Evolutionary conservation across 2,113 vertebrate genomes (phyloP).

Genomic region (Anhinga anhinga): DNA sequence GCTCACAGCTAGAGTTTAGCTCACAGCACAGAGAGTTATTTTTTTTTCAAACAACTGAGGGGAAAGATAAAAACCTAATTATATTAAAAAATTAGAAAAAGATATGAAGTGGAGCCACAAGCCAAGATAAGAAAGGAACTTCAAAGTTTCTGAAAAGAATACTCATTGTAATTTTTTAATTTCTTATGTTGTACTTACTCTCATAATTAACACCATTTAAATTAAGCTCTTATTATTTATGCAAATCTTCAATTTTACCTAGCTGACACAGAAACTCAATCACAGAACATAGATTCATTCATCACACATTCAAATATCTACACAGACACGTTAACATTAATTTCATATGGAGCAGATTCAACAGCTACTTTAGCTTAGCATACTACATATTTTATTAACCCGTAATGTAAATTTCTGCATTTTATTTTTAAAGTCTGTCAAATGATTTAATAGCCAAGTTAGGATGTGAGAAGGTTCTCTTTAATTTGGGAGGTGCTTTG

Average conservation of each 20-base stretch:
- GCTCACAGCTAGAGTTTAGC: background rate
- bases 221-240: background rate
- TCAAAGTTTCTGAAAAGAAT: conserved; percentile 28
- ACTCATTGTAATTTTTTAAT: background rate
- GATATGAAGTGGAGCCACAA: background rate
- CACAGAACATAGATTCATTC: background rate
- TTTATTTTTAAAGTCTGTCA: background rate
- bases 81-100: background rate
- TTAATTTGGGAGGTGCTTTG: background rate
- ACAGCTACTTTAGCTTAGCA: background rate
- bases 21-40: background rate
- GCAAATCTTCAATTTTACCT: background rate
- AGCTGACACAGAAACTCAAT: background rate
- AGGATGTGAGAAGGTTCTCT: background rate
- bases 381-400: background rate
- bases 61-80: conserved; percentile 31
- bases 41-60: background rate
- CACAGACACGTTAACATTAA: background rate
- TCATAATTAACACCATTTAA: background rate
- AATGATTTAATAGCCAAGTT: background rate
- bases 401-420: background rate
- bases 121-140: background rate
- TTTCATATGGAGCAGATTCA: background rate
- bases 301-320: background rate
- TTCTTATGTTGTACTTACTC: background rate